Percentiles rank a stretch among this genome's conserved stretches.
phyloP scores from a whole-genome alignment of 2,888 invertebrate species.

The Drosophila eohydei region DNA sequence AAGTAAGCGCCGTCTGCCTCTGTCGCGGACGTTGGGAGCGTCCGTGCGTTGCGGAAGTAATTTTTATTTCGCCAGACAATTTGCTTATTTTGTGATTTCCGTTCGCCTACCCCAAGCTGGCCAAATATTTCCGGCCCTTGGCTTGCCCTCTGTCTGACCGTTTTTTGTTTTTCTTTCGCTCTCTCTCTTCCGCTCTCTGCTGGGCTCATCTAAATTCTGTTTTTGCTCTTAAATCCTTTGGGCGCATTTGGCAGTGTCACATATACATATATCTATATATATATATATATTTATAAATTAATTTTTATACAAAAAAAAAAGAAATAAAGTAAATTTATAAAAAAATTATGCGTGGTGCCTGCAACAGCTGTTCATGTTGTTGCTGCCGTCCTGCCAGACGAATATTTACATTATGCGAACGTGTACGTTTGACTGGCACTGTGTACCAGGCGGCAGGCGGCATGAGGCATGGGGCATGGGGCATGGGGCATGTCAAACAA shows the following conservation, averaged over 20 bases:
- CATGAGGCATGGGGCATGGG: constrained; percentile 13
- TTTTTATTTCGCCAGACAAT: constrained; percentile 85
- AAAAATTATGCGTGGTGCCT: constrained; percentile 21
- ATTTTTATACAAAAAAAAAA: constrained; percentile 23
- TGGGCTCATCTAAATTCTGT: constrained; percentile 12
- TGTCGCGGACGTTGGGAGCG: constrained; percentile 44
- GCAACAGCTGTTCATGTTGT: constrained; percentile 39
- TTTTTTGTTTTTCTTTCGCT: constrained; percentile 14
- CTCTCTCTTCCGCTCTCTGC: background rate
- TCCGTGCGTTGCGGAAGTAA: constrained; percentile 83
- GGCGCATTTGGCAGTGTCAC: constrained; percentile 34
- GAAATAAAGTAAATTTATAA: constrained; percentile 30
- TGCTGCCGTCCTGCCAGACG: constrained; percentile 23
- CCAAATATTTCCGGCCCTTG: constrained; percentile 82
- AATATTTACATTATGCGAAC: constrained; percentile 37
- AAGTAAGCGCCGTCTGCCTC: constrained; percentile 42
- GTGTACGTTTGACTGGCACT: constrained; percentile 24
- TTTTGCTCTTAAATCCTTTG: constrained; percentile 45
- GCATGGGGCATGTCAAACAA: constrained; percentile 37
- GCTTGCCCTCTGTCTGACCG: constrained; percentile 34
- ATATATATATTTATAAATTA: constrained; percentile 21
- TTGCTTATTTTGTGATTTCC: constrained; percentile 85
- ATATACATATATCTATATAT: constrained; percentile 13
- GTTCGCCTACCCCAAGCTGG: constrained; percentile 60
- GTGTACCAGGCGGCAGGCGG: constrained; percentile 1